A percentile compares a stretch with the other conserved stretches of the same genome.
phyloP scores from a whole-genome alignment of 2,888 invertebrate species.

The Drosophila kokeensis region DNA sequence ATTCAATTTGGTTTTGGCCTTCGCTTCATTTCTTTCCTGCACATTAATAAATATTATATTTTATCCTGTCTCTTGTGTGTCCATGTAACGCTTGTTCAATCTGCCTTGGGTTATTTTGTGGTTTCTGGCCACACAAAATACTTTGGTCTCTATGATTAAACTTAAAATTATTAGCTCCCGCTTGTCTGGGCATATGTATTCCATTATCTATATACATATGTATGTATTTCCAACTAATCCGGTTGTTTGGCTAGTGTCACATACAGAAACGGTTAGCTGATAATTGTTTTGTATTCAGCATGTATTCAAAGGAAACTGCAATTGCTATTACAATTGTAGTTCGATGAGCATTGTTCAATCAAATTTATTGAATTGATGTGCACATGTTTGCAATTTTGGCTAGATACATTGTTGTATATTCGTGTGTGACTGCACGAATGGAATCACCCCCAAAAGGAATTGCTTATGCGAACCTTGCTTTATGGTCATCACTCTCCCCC shows the following conservation, averaged over 20 bases:
- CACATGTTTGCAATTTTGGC: conserved; percentile 30
- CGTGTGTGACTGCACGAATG: conserved; percentile 13
- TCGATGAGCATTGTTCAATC: conserved; percentile 39
- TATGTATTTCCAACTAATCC: not conserved
- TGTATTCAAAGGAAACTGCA: conserved; percentile 61
- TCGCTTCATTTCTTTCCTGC: conserved; percentile 23
- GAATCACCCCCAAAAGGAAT: conserved; percentile 2
- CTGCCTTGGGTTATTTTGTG: conserved; percentile 51
- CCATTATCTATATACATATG: not conserved
- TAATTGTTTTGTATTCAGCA: conserved; percentile 40
- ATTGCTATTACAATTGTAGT: conserved; percentile 59
- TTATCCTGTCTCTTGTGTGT: conserved; percentile 22
- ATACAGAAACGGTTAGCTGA: conserved; percentile 25
- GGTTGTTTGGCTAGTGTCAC: conserved; percentile 11
- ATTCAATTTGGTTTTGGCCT: conserved; percentile 64
- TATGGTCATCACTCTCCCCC: not conserved
- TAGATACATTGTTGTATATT: not conserved
- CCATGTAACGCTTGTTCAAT: conserved; percentile 35
- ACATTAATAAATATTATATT: conserved; percentile 74
- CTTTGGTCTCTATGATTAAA: conserved; percentile 23
- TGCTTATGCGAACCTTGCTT: conserved; percentile 13
- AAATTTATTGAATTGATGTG: conserved; percentile 49
- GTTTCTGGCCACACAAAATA: conserved; percentile 36
- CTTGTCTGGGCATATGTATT: not conserved
- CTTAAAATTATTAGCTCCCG: conserved; percentile 9